Base-by-base conservation (phyloP, 2,797 vertebrate species). In the Alosa sapidissima region DNA sequence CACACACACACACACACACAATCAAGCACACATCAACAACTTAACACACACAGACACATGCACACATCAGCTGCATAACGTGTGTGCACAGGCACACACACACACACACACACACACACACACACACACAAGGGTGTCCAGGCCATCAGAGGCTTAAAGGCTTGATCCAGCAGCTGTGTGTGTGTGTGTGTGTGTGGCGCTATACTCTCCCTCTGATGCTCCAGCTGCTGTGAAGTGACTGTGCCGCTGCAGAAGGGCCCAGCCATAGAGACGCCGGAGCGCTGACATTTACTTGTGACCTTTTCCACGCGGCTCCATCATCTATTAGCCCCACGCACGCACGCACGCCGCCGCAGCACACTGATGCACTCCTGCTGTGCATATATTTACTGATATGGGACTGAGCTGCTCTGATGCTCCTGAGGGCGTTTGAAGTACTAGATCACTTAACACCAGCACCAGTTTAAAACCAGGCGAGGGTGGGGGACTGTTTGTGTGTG, bases 271-370 rank as follows among this genome's bases (percentile, higher is more conserved):
- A 90, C 88, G 21, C 16, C 5, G 87, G 91, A 89, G 89, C 87
- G 86, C 88, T 91, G 89, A 91, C 90, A 92, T 90, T 92, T 90
- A 90, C 88, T 75, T 55, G 82, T 91, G 89, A 91, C 90, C 90
- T 91, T 92, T 91, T 92, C 89, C 54, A 21, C 55, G 82, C 88
- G 84, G 88, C 86, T 89, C 86, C 89, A 89, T 89, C 88, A 90
- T 90, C 90, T 88, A 89, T 89, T 89, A 88, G 87, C 88, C 86
- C 84, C 87, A 86, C 28, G 28, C 28, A 28, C 28, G 28, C 28
- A 28, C 28, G 28, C 28, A 28, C 85, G 86, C 33, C 58, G 85
- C 88, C 82, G n/a, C 36, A 85, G 85, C 86, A 89, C 14, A 87
- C 89, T 90, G 89, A 88, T 87, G 87, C 87, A 86, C 86, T 87